Conservation (phyloP, 2,888 invertebrate genomes). For the Esperia sulphurella region DNA sequence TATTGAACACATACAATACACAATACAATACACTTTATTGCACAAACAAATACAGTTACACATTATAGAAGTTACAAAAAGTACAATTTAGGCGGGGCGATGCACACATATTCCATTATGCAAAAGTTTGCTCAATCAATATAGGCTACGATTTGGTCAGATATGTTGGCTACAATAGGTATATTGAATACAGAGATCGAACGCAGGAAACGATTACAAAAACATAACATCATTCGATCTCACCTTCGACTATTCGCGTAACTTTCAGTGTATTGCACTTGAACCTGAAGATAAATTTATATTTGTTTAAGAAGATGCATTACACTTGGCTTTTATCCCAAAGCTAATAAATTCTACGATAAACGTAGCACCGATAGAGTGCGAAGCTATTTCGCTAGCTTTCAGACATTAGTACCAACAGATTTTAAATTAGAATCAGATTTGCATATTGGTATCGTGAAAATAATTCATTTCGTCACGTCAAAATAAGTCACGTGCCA, state of each 20-base stretch:
- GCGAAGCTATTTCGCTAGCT: slow-evolving; percentile 25
- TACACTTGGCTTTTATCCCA: slow-evolving; percentile 35
- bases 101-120: too few relatives aligned
- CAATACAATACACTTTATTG: too few relatives aligned
- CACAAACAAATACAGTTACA: too few relatives aligned
- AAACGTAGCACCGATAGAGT: slow-evolving; percentile 29
- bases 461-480: not conserved
- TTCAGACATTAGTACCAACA: slow-evolving; percentile 23
- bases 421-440: slow-evolving; percentile 17
- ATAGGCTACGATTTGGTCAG: too few relatives aligned
- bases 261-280: slow-evolving; percentile 35
- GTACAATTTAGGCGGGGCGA: too few relatives aligned
- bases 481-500: not conserved
- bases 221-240: not conserved
- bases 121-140: too few relatives aligned
- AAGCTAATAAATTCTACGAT: slow-evolving; percentile 42
- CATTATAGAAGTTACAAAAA: too few relatives aligned
- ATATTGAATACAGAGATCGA: too few relatives aligned
- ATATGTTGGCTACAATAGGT: too few relatives aligned
- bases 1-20: too few relatives aligned
- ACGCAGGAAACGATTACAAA: too few relatives aligned
- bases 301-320: slow-evolving; percentile 27
- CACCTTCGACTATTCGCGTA: slow-evolving; percentile 27
- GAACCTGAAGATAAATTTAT: slow-evolving; percentile 37
- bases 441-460: slow-evolving; percentile 14